Base-by-base conservation (phyloP, 2,113 vertebrate species). In the Gambusia holbrooki region DNA sequence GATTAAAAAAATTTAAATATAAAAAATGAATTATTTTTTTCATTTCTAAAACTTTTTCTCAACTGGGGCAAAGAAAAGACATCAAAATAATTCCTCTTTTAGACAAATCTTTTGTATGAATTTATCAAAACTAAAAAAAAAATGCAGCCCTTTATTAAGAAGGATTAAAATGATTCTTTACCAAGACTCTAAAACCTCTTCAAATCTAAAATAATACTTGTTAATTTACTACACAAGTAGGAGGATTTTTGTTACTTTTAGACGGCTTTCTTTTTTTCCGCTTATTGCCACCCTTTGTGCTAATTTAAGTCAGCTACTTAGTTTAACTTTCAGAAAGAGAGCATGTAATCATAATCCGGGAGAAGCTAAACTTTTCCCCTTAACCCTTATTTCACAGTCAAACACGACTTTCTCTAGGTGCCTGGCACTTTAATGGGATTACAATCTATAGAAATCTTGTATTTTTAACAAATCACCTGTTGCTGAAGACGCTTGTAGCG, bases 391-490 rank as follows among this genome's bases (percentile, higher is more conserved):
- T 74, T 73, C 51, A 11, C 58, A 51, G 15, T 27, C 9, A 54
- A 58, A 74, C 13, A 66, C 0, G 71, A 80, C 69, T 64, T 69
- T 61, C 72, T 54, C 42, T 25, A 17, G 17, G 25, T 8, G 30
- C 51, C 9, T n/a, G 37, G 5, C 72, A 63, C 35, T 32, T 80
- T 62, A 58, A 77, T 32, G 74, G 74, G 81, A 83, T 80, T 83
- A 80, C 48, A 0, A 0, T 37, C 66, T n/a, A 22, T 33, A 69
- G 25, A 75, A 73, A 29, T 28, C 60, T 77, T 35, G 3, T 77
- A 77, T 84, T 78, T 81, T 62, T 28, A 79, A 61, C 71, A 66
- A 37, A 64, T 69, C 68, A 87, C 79, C 85, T 87, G 80, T 82
- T 82, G 80, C 80, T 66, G 40, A 33, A 74, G 80, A 73, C 64